Evolutionary conservation across 2,888 invertebrate genomes (phyloP), one percentile per base, ranked within the genome.

Genomic region (Metallyticus violacea): DNA sequence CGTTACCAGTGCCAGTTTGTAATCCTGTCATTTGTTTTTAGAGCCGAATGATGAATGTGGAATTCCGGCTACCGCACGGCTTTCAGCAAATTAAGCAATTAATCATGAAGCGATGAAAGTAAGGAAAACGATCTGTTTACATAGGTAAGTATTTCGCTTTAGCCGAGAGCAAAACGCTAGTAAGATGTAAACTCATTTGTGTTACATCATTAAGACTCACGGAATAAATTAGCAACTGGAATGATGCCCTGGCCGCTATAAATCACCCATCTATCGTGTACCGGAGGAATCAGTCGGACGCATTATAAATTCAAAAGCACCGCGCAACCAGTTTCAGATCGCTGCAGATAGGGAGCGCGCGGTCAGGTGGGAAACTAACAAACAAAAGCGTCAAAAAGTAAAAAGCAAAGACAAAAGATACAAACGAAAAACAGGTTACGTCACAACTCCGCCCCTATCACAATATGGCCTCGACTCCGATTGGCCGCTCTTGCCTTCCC

Each of bases 401-500:
- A 62, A 62, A 62, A 62, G 40, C 40, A 62, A 83, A 83, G 83
- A 83, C 83, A 83, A 62, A 62, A 77, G 83, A 77, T 77, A 83
- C 83, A 76, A 83, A 83, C 15, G n/a, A 77, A 77, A 83, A 83
- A 28, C 86, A 81, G 25, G 40, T 86, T 62, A 82, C 86, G 83
- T 82, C 86, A 82, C 85, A 85, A 87, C 88, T 77, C 88, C 88
- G 86, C 88, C 88, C 87, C 82, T 81, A 84, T 87, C 85, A 86
- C 88, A 88, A 88, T 88, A 88, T 88, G 88, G 88, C 88, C 88
- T 88, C 87, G 85, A 81, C 81, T 86, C 86, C 81, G 86, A 88
- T 88, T 88, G 88, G 88, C 77, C 80, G 79, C 30, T 27, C 80
- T 79, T 28, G 79, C 86, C 83, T 77, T 79, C 78, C 79, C 78